phyloP scores from a whole-genome alignment of 2,797 vertebrate genomes.

The Phyllotis vaccarum region DNA sequence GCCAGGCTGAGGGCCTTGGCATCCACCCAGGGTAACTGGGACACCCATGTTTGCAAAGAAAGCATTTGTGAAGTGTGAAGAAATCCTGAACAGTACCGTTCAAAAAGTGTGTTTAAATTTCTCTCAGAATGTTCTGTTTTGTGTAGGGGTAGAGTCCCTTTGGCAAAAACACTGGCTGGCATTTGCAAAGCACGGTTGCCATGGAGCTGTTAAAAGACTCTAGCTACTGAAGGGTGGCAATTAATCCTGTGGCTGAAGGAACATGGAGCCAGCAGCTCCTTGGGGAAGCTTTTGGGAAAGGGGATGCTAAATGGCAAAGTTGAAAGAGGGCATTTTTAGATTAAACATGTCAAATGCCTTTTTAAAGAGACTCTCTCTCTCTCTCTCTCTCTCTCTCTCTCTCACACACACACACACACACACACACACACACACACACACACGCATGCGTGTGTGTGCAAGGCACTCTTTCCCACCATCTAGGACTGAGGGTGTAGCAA shows the following conservation, averaged over 20 bases:
- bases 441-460: rapidly evolving
- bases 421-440: too few relatives aligned
- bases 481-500: rapidly evolving
- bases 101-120: slow-evolving; percentile 72
- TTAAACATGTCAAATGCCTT: rapidly evolving
- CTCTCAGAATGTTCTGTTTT: slow-evolving; percentile 69
- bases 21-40: slow-evolving; percentile 73
- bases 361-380: too few relatives aligned
- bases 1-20: slow-evolving; percentile 76
- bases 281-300: neutral
- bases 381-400: too few relatives aligned
- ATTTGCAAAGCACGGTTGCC: slow-evolving; percentile 46
- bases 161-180: slow-evolving; percentile 69
- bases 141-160: slow-evolving; percentile 67
- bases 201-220: slow-evolving; percentile 29
- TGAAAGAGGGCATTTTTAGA: neutral
- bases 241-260: slow-evolving; percentile 15
- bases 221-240: neutral
- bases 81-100: slow-evolving; percentile 52
- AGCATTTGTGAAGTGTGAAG: slow-evolving; percentile 75
- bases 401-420: too few relatives aligned
- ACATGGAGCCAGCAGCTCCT: neutral
- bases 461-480: too few relatives aligned
- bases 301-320: neutral
- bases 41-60: slow-evolving; percentile 78